Evolutionary conservation across 2,888 invertebrate genomes (phyloP), one percentile per base, ranked within the genome.

Genomic region (Arrhopalites spinosus): DNA sequence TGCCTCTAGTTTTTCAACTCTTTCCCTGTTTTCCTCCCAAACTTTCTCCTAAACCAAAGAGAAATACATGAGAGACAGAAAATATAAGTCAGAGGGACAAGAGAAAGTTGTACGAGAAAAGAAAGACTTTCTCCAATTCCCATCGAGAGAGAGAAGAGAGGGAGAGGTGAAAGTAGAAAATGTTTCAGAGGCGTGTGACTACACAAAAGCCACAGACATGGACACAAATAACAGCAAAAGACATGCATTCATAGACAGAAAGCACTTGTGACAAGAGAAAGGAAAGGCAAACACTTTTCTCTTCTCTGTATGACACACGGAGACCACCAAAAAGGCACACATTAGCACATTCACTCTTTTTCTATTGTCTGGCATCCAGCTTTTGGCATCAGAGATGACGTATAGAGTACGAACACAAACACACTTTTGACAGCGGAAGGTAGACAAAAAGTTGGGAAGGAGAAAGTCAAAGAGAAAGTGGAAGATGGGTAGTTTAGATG

Each of bases 1-100:
- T 64, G 30, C 36, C 29, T 64, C 30, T 64, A 64, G 30, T 64
- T 64, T 64, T 36, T 11, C 11, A 11, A 36, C 36, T 36, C 36
- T 64, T n/a, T 64, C 15, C 43, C 59, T 59, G n/a, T 17, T 50
- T 50, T n/a, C 15, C 36, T 36, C 36, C 36, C 36, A 7, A 3
- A 36, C 3, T 36, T 11, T 36, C 36, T 36, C 36, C 36, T 36
- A n/a, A n/a, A n/a, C n/a, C 45, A 45, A 7, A 45, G 15, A 45
- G 8, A 45, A 7, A 45, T 15, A 11, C 15, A 45, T 45, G 45
- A 45, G 45, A 45, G 45, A 45, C 8, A 15, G 45, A n/a, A n/a
- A n/a, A n/a, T n/a, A n/a, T n/a, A n/a, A n/a, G n/a, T n/a, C n/a
- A n/a, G n/a, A n/a, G n/a, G n/a, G n/a, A n/a, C n/a, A n/a, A n/a